A percentile compares a stretch with the other conserved stretches of the same genome.
phyloP scores from a whole-genome alignment of 2,113 vertebrate species.

The Lutjanus erythropterus region DNA sequence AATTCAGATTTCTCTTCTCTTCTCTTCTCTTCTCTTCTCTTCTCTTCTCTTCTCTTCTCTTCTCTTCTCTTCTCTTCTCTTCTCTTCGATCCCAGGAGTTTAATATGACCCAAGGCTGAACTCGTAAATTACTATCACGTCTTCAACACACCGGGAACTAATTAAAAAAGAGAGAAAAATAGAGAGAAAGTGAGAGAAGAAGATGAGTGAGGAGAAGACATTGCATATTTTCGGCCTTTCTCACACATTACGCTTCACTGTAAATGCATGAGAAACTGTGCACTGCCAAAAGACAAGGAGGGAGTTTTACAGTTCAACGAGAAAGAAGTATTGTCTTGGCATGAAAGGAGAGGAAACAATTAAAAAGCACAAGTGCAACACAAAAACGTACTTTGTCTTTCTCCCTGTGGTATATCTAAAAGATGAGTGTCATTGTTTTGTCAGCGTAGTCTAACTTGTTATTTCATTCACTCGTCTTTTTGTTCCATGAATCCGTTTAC shows the following conservation, averaged over 20 bases:
- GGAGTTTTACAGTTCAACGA: neutral
- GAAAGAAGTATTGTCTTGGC: neutral
- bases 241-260: neutral
- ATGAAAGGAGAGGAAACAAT: slow-evolving; percentile 19
- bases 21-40: neutral
- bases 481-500: neutral
- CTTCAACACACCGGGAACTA: slow-evolving; percentile 51
- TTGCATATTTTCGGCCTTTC: slow-evolving; percentile 17
- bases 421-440: slow-evolving; percentile 27
- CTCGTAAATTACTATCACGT: slow-evolving; percentile 42
- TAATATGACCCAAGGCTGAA: slow-evolving; percentile 56
- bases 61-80: neutral
- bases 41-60: neutral
- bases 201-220: neutral
- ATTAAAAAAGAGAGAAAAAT: slow-evolving; percentile 41
- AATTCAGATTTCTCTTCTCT: slow-evolving; percentile 20
- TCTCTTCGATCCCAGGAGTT: slow-evolving; percentile 40
- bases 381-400: slow-evolving; percentile 4
- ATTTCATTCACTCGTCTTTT: slow-evolving; percentile 24
- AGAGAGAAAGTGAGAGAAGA: neutral
- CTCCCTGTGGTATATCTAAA: neutral
- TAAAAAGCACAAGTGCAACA: neutral
- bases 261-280: neutral
- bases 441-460: neutral
- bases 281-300: neutral